phyloP scores from a whole-genome alignment of 2,888 invertebrate species.

The Gryllus longicercus region DNA sequence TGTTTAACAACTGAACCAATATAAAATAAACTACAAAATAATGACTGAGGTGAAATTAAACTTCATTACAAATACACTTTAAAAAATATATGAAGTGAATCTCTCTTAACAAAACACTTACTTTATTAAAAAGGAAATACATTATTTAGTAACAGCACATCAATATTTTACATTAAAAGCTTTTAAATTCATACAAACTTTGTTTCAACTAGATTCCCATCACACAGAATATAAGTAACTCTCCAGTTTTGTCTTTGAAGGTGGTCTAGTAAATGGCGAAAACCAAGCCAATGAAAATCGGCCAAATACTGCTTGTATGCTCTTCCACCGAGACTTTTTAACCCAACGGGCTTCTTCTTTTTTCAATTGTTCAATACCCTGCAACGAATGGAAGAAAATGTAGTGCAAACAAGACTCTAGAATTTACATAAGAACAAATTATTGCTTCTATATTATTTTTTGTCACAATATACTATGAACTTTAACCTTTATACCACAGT shows the following conservation, averaged over 20 bases:
- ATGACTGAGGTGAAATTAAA: no score
- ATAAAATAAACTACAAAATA: no score
- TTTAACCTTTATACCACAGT: no score
- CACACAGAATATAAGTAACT: slow-evolving; percentile 82
- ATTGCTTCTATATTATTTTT: no score
- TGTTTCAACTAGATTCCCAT: slow-evolving; percentile 39
- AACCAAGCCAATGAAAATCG: slow-evolving; percentile 93
- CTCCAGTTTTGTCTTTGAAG: slow-evolving; percentile 72
- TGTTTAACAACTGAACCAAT: no score
- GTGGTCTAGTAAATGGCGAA: slow-evolving; percentile 85
- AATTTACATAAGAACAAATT: no score
- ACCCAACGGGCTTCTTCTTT: slow-evolving; percentile 93
- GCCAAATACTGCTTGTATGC: slow-evolving; percentile 95
- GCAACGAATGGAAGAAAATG: slow-evolving; percentile 41
- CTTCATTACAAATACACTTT: no score
- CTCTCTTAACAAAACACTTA: not conserved
- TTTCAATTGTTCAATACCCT: slow-evolving; percentile 96
- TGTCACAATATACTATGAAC: no score
- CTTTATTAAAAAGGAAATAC: slow-evolving; percentile 17
- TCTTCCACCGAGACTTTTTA: slow-evolving; percentile 89
- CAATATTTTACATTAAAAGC: not conserved
- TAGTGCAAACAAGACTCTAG: not conserved
- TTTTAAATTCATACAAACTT: not conserved
- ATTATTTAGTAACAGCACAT: not conserved
- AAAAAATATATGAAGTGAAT: no score